phyloP scores from a whole-genome alignment of 1,140 invertebrate species.

The Phocides pigmalion region DNA sequence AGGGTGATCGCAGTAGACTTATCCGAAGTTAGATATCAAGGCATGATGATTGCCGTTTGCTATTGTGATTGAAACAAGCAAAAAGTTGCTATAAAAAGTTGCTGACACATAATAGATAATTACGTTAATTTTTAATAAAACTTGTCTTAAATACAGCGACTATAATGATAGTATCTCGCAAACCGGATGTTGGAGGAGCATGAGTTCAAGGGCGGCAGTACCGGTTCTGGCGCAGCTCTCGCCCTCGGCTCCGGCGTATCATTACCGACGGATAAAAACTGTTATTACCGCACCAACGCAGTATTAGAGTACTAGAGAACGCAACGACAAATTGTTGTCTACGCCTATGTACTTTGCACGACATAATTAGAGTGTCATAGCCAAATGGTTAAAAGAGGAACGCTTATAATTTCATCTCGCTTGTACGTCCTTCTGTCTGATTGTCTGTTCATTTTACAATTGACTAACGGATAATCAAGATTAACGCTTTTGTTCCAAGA shows the following conservation, averaged over 20 bases:
- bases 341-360: not conserved
- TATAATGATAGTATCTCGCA: not conserved
- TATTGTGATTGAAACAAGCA: too few species aligned
- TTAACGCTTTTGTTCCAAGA: too few species aligned
- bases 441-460: too few species aligned
- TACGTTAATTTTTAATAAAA: constrained; percentile 3
- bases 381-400: too few species aligned
- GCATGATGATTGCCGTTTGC: too few species aligned
- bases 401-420: too few species aligned
- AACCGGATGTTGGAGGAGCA: constrained; percentile 32
- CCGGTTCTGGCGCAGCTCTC: constrained; percentile 35
- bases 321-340: not conserved
- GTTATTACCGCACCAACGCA: constrained; percentile 1
- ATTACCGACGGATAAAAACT: constrained; percentile 9
- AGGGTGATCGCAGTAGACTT: too few species aligned
- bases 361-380: not conserved
- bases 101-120: not conserved
- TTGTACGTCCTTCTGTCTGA: too few species aligned
- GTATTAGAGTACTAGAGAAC: not conserved
- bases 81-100: not conserved
- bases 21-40: too few species aligned
- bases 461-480: too few species aligned
- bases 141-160: not conserved
- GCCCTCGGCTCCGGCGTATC: not conserved
- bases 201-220: constrained; percentile 41